Percentiles rank a stretch among this genome's conserved stretches.
phyloP scores from a whole-genome alignment of 1,140 invertebrate species.

The Manduca sexta region DNA sequence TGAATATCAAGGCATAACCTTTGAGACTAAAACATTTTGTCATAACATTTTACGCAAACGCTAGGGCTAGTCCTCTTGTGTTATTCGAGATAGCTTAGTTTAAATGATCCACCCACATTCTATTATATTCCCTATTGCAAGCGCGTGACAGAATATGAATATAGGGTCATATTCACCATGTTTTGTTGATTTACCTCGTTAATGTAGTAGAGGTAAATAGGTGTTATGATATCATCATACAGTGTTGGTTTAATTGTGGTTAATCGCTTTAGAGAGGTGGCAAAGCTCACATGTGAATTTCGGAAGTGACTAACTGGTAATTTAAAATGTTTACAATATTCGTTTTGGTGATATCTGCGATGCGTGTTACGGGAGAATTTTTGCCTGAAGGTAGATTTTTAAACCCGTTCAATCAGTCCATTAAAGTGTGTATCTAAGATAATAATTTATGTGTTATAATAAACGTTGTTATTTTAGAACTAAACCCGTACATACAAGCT shows the following conservation, averaged over 20 bases:
- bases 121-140: conserved; percentile 19
- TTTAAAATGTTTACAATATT: too few relatives aligned
- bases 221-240: conserved; percentile 50
- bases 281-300: conserved; percentile 35
- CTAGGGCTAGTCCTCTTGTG: neutral
- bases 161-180: conserved; percentile 27
- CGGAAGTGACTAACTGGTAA: conserved; percentile 10
- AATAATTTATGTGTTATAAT: neutral
- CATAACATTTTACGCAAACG: conserved; percentile 3
- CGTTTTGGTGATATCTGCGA: too few relatives aligned
- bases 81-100: neutral
- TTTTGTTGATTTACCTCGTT: conserved; percentile 45
- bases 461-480: conserved; percentile 1
- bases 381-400: neutral
- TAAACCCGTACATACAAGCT: conserved; percentile 46
- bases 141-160: conserved; percentile 39
- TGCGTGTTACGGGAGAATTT: neutral
- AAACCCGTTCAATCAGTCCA: neutral
- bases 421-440: neutral
- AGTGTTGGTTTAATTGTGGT: conserved; percentile 25
- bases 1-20: conserved; percentile 25
- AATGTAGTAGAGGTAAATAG: conserved; percentile 33
- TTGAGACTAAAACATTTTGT: conserved; percentile 7
- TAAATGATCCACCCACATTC: too few relatives aligned
- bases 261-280: conserved; percentile 34